Evolutionary conservation across 2,797 vertebrate genomes (phyloP), one percentile per base, ranked within the genome.

Genomic region (Cheirogaleus major): DNA sequence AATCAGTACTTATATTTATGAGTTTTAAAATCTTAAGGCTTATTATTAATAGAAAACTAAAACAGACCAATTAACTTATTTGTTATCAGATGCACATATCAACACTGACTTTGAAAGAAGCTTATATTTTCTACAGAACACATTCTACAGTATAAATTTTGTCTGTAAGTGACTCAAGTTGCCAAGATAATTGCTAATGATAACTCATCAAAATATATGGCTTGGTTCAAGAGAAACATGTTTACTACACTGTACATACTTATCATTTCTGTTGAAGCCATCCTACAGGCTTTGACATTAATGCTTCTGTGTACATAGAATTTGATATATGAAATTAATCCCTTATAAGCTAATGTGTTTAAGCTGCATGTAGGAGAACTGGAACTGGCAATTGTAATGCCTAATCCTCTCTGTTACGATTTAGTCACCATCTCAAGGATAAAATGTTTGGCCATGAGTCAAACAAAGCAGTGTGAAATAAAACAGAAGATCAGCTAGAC

Each of bases 261-360:
- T 91, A 63, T 17, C 15, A 75, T 87, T 93, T 92, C 43, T 81
- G 5, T 20, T 88, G 14, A 90, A 80, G 57, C 13, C 11, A 87
- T 65, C 27, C 52, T 61, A 57, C 11, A 76, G n/a, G 85, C 35
- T 70, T 45, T 75, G 59, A 88, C 72, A 87, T 81, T 72, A 70
- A 88, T 79, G 25, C 9, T 78, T 79, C 12, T 32, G 59, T 52
- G 15, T 72, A 52, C 13, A 86, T 9, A 93, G 75, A 95, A 79
- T 22, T 89, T 82, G 13, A 2, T 14, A 67, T 79, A 76, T 61
- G 78, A 93, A 96, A 89, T 61, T 78, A 96, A 95, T 59, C 35
- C 73, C 35, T 93, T 85, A 93, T 23, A 67, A 73, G 3, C 41
- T 72, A 59, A 17, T 52, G 0, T 72, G 75, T 78, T 67, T 73